phyloP scores from a whole-genome alignment of 2,888 invertebrate genomes.

The Hyposoter dolosus region DNA sequence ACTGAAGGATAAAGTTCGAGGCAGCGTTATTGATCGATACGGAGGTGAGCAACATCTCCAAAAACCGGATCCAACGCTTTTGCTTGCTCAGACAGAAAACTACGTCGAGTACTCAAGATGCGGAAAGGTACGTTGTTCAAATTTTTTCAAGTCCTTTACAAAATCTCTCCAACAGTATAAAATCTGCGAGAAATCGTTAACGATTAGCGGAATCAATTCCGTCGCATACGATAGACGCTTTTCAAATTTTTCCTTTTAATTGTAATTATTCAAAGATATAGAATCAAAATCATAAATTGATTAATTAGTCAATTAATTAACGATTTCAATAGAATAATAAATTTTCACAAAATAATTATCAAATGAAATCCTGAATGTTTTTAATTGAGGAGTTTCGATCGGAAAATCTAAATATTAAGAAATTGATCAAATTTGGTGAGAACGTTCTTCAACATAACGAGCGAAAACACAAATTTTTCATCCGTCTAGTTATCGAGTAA shows the following conservation, averaged over 20 bases:
- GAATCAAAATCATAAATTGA: too few species aligned
- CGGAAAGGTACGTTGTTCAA: conserved; percentile 89
- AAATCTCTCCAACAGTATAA: background rate
- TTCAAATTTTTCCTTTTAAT: background rate
- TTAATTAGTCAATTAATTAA: too few species aligned
- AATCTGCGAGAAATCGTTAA: background rate
- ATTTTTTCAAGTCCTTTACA: conserved; percentile 12
- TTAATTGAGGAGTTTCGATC: too few species aligned
- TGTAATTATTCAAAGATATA: background rate
- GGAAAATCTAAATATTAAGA: too few species aligned
- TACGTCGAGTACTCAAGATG: conserved; percentile 98
- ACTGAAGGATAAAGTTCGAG: conserved; percentile 94
- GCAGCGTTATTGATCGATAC: conserved; percentile 95
- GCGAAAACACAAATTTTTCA: too few species aligned
- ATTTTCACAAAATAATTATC: too few species aligned
- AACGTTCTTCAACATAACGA: too few species aligned
- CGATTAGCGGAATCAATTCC: background rate
- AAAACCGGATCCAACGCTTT: conserved; percentile 94
- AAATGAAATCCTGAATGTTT: too few species aligned
- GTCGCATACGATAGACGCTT: background rate
- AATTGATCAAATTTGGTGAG: too few species aligned
- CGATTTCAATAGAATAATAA: too few species aligned
- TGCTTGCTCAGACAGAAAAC: conserved; percentile 97
- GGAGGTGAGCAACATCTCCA: conserved; percentile 97
- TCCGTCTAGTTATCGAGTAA: too few species aligned